These are phyloP conservation scores for Campylorhamphus procurvoides DNA, from an alignment of 2,113 vertebrate species.

Conservation along the genomic window DNA sequence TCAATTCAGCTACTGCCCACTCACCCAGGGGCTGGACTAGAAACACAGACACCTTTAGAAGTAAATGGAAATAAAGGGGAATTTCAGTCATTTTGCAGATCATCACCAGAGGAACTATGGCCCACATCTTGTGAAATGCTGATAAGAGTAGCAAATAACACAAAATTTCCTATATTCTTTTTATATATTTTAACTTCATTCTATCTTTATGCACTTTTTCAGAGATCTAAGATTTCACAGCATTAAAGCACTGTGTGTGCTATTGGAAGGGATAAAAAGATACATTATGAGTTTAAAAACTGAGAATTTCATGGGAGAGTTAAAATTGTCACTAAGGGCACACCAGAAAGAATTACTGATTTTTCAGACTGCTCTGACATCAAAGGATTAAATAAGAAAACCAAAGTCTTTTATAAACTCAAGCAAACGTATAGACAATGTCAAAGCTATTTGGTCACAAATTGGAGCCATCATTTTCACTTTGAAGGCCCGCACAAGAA, in stretches of 20 bases:
- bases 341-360: slow-evolving; percentile 55
- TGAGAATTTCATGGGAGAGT: slow-evolving; percentile 40
- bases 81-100: not conserved
- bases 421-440: slow-evolving; percentile 41
- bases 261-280: slow-evolving; percentile 23
- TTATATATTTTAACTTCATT: slow-evolving; percentile 1
- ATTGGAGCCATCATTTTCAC: slow-evolving; percentile 53
- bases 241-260: not conserved
- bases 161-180: not conserved
- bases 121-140: not conserved
- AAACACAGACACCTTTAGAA: not conserved
- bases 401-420: slow-evolving; percentile 54
- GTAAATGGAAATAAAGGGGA: not conserved
- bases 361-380: slow-evolving; percentile 39
- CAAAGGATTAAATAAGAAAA: slow-evolving; percentile 63
- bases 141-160: not conserved
- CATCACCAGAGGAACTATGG: not conserved
- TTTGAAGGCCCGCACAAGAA: slow-evolving; percentile 46
- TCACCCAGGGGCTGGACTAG: not conserved
- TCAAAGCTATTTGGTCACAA: slow-evolving; percentile 64
- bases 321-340: slow-evolving; percentile 42
- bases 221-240: not conserved
- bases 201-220: not conserved
- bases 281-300: slow-evolving; percentile 29
- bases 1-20: not conserved